These are phyloP conservation scores for Yponomeuta malinellus DNA, from an alignment of 2,888 invertebrate genomes.

Conservation along the genomic window DNA sequence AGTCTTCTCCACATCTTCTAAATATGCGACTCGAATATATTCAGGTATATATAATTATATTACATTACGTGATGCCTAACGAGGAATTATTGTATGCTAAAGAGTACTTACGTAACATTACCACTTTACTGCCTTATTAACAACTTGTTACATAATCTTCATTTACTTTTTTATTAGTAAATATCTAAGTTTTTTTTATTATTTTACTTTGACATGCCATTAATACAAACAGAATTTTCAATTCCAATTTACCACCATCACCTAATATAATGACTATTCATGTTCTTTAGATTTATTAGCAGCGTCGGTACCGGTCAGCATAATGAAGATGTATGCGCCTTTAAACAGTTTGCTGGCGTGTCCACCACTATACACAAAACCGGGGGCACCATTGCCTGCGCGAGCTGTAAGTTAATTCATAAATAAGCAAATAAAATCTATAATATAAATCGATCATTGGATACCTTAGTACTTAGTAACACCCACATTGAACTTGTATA, in stretches of 20 bases:
- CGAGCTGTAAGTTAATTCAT: slow-evolving; percentile 37
- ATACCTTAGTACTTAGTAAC: too few species aligned
- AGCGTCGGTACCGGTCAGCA: slow-evolving; percentile 40
- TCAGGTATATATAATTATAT: slow-evolving; percentile 34
- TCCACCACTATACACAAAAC: slow-evolving; percentile 52
- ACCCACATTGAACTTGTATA: too few species aligned
- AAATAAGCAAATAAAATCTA: neutral
- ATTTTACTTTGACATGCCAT: neutral
- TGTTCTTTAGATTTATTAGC: slow-evolving; percentile 37
- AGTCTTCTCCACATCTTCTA: slow-evolving; percentile 45
- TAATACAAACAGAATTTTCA: too few species aligned
- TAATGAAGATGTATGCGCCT: slow-evolving; percentile 55
- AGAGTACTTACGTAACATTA: neutral
- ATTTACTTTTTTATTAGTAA: neutral
- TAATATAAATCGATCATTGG: too few species aligned
- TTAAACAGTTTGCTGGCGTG: slow-evolving; percentile 47
- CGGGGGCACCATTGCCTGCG: slow-evolving; percentile 53
- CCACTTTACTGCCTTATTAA: neutral
- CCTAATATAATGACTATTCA: neutral
- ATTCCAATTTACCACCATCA: too few species aligned
- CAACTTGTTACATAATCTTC: neutral
- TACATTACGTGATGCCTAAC: neutral
- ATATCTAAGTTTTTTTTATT: neutral
- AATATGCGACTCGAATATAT: slow-evolving; percentile 47
- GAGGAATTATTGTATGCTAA: neutral